Evolutionary conservation across 2,797 vertebrate genomes (phyloP).

Genomic region (Poecilia picta): DNA sequence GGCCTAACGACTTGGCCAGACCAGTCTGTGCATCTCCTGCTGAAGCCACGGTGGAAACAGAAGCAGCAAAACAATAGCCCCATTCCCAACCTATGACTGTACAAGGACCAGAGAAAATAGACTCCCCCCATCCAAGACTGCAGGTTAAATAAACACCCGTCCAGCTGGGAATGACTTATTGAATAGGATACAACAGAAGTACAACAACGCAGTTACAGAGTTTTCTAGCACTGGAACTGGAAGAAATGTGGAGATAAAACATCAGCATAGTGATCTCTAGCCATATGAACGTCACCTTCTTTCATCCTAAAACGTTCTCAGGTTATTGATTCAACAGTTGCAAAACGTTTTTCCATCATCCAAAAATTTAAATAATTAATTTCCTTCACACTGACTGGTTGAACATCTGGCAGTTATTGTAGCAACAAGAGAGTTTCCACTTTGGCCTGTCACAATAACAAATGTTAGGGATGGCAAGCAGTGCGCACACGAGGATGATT

Average conservation of each 20-base stretch:
- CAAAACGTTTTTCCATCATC: background rate
- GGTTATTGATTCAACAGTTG: background rate
- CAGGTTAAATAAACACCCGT: constrained; percentile 60
- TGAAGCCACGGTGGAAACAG: constrained; percentile 26
- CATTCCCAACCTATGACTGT: constrained; percentile 42
- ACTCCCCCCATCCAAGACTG: constrained; percentile 56
- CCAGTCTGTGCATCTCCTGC: constrained; percentile 23
- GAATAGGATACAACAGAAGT: constrained; percentile 25
- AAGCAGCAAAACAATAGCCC: constrained; percentile 55
- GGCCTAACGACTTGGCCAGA: constrained; percentile 61
- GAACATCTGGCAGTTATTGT: too few species aligned
- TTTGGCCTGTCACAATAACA: too few species aligned
- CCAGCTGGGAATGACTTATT: constrained; percentile 46
- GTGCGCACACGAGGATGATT: too few species aligned
- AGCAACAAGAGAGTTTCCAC: too few species aligned
- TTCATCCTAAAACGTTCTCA: background rate
- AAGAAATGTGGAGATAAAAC: background rate
- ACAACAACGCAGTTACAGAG: background rate
- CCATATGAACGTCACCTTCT: background rate
- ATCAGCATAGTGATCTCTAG: background rate
- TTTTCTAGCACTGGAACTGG: background rate
- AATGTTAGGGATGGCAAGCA: too few species aligned
- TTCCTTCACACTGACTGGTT: too few species aligned
- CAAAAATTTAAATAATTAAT: background rate
- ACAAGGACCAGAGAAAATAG: constrained; percentile 52